These are phyloP conservation scores for Perca flavescens DNA, from an alignment of 2,113 vertebrate species.

Conservation along the genomic window DNA sequence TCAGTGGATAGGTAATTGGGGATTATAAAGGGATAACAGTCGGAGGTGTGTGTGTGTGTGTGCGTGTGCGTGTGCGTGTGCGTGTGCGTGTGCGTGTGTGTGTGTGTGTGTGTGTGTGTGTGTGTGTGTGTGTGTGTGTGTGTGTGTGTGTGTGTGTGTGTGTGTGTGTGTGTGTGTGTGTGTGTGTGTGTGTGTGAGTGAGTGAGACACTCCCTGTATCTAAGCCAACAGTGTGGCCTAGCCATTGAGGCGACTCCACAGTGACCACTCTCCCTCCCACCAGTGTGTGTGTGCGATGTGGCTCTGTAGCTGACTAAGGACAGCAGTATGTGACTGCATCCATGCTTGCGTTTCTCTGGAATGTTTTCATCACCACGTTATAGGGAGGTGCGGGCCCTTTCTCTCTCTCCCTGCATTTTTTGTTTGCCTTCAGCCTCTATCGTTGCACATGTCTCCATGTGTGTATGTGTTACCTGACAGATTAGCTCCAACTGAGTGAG, in stretches of 20 bases:
- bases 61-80: too few relatives aligned
- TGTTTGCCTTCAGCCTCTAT: conserved; percentile 13
- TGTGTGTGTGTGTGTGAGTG: neutral
- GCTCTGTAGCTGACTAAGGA: conserved; percentile 15
- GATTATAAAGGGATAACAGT: conserved; percentile 36
- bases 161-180: neutral
- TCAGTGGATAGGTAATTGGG: neutral
- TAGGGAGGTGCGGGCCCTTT: neutral
- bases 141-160: conserved; percentile 1
- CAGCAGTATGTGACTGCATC: conserved; percentile 32
- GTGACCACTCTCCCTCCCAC: conserved; percentile 45
- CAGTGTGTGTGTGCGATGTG: conserved; percentile 14
- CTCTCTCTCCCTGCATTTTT: conserved; percentile 4
- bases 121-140: conserved; percentile 2
- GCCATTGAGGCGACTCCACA: conserved; percentile 45
- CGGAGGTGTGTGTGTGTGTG: neutral
- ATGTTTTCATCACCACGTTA: conserved; percentile 42
- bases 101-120: neutral
- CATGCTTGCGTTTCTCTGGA: conserved; percentile 39
- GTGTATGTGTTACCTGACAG: conserved; percentile 19
- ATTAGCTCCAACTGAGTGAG: conserved; percentile 30
- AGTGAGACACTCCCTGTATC: conserved; percentile 21
- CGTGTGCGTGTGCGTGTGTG: neutral
- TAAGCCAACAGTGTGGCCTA: conserved; percentile 48
- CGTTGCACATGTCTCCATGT: conserved; percentile 7